Base-by-base conservation (phyloP, 2,888 invertebrate species). In the Epinotia brunnichana region DNA sequence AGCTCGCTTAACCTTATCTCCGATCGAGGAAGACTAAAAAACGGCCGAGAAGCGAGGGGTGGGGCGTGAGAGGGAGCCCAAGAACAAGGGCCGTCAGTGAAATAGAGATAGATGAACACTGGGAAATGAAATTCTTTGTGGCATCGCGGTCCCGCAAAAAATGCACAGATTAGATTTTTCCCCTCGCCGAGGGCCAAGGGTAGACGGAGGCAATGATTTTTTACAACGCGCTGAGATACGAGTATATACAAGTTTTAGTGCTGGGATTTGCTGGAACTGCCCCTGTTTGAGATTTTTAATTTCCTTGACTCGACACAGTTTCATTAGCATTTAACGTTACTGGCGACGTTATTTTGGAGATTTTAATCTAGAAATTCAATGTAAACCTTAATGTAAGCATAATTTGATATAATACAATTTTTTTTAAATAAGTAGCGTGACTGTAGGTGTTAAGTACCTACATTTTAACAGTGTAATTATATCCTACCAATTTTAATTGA, bases 91-190 rank as follows among this genome's bases (percentile, higher is more conserved):
- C 89, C 91, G 93, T 93, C 93, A 93, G 88, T 92, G 92, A 91
- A 93, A 93, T 92, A 92, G 93, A 93, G 93, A 94, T 92, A 93
- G 93, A 94, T 94, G 93, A 93, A 94, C 93, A 93, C 92, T 92
- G 92, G 93, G 93, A 94, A 94, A 94, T 94, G 93, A 94, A 94
- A 94, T 94, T 94, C 93, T 93, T 94, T 93, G 94, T 93, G 94
- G 93, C 91, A 91, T 92, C 92, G 92, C 92, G 92, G 92, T 91
- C 93, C 90, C 93, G 93, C 93, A 94, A 94, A 94, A 94, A 94
- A 94, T 93, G 92, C 92, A 91, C 92, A 93, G 93, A 94, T 94
- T 94, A 94, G 94, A 94, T 93, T 93, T 86, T 93, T 92, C 93
- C 92, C 92, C 89, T 90, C 88, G 85, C 85, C 83, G 83, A 90